Conservation (phyloP, 1,140 invertebrate species). For the Myzus persicae region DNA sequence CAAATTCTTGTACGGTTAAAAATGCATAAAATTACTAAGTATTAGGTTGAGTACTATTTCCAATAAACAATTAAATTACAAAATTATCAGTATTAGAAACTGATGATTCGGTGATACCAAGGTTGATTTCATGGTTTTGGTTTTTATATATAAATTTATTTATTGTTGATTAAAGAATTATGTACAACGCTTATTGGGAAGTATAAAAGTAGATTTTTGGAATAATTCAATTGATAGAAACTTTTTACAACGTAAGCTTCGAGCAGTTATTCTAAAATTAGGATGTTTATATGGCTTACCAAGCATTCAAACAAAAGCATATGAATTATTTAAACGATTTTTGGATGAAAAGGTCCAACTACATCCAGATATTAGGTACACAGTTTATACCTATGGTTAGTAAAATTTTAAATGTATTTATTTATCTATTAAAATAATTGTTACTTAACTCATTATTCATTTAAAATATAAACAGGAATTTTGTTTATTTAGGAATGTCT, state of each 20-base stretch:
- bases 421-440: neutral
- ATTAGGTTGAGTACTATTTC: too few species aligned
- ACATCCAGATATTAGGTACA: constrained; percentile 60
- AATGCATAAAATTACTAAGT: too few species aligned
- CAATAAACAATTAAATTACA: too few species aligned
- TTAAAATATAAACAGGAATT: neutral
- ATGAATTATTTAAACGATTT: constrained; percentile 70
- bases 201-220: constrained; percentile 49
- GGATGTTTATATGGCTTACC: constrained; percentile 70
- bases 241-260: constrained; percentile 50
- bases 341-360: constrained; percentile 65
- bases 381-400: constrained; percentile 59
- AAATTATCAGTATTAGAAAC: too few species aligned
- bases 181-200: constrained; percentile 11
- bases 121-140: too few species aligned
- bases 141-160: constrained; percentile 48
- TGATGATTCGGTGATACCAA: too few species aligned
- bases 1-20: too few species aligned
- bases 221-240: constrained; percentile 35
- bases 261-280: constrained; percentile 65
- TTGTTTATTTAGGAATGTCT: constrained; percentile 19
- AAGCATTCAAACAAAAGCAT: constrained; percentile 69
- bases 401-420: neutral
- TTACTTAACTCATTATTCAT: neutral
- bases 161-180: constrained; percentile 24